Evolutionary conservation across 1,140 invertebrate species (phyloP), one percentile per base, ranked within the genome.

Genomic region (Nasonia vitripennis): DNA sequence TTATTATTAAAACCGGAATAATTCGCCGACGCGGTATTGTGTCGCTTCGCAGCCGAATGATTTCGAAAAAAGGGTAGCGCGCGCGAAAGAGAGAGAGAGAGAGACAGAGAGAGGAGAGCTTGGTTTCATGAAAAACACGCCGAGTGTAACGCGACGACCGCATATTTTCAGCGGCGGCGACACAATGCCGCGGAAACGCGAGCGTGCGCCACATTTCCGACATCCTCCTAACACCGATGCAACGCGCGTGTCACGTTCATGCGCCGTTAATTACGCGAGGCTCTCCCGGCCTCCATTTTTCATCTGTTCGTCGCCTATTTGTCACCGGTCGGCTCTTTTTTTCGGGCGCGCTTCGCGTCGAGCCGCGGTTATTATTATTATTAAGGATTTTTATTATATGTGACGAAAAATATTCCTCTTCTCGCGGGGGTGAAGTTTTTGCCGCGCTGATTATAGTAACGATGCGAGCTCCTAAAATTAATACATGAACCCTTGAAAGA

Each of bases 181-280:
- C 91, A 92, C 91, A 92, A 92, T 91, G 87, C 87, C 89, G 86
- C 90, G 90, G 91, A 92, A 92, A 91, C 82, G 87, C 90, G 90
- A 91, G 87, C 90, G 86, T 90, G 88, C 89, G 87, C 89, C 83
- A 91, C 89, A 91, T 91, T 90, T 90, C 88, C 87, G 88, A 89
- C 87, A 87, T 90, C 90, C 86, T 88, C 81, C 51, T 70, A 45
- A 48, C 73, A 67, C 73, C 55, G 41, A 23, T 62, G 23, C 27
- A n/a, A 27, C 77, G 77, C 48, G 51, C 77, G 27, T 51, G 41
- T 23, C 41, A 41, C 73, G 14, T 74, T 74, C 37, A 41, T 23
- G 75, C 77, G 27, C 51, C 77, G 77, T 62, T 78, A 78, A 78
- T 78, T 67, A 34, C 51, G 77, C 51, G 77, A 41, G 55, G 20